Conservation (phyloP, 2,797 vertebrate species). For the Falco columbarius region DNA sequence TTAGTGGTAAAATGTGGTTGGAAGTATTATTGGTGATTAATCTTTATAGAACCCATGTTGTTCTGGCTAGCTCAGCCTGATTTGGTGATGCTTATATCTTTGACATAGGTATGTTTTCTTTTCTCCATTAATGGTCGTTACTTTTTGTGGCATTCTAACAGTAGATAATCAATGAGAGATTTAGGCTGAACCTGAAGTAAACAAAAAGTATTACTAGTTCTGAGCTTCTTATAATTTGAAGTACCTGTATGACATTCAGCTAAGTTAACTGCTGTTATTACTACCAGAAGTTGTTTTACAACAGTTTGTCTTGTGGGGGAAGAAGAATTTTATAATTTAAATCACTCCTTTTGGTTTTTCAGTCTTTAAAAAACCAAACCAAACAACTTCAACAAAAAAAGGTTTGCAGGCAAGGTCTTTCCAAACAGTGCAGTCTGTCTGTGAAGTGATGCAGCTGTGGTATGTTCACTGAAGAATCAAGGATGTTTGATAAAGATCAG, state of each 20-base stretch:
- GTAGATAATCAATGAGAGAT: conserved; percentile 57
- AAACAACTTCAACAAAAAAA: background rate
- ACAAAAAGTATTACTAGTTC: conserved; percentile 52
- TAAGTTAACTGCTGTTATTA: conserved; percentile 1
- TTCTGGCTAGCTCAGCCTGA: conserved; percentile 36
- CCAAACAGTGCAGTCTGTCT: background rate
- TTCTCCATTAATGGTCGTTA: conserved; percentile 45
- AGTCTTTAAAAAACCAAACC: conserved; percentile 1
- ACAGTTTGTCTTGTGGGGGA: background rate
- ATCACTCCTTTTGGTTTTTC: background rate
- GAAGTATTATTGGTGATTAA: conserved; percentile 24
- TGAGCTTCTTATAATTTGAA: conserved; percentile 56
- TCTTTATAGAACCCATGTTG: conserved; percentile 32
- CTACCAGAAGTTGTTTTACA: conserved; percentile 30
- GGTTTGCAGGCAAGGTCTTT: background rate
- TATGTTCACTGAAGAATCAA: background rate
- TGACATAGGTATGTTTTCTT: conserved; percentile 41
- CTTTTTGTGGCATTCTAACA: conserved; percentile 63
- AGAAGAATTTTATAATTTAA: conserved; percentile 39
- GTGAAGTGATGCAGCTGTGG: background rate
- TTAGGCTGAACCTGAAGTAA: conserved; percentile 70
- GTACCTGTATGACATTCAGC: conserved; percentile 11
- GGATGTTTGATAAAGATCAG: background rate
- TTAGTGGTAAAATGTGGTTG: conserved; percentile 45
- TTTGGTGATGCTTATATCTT: conserved; percentile 25